phyloP scores from a whole-genome alignment of 35 echinoderm and acorn worm genomes.

The Stichopus chloronotus region DNA sequence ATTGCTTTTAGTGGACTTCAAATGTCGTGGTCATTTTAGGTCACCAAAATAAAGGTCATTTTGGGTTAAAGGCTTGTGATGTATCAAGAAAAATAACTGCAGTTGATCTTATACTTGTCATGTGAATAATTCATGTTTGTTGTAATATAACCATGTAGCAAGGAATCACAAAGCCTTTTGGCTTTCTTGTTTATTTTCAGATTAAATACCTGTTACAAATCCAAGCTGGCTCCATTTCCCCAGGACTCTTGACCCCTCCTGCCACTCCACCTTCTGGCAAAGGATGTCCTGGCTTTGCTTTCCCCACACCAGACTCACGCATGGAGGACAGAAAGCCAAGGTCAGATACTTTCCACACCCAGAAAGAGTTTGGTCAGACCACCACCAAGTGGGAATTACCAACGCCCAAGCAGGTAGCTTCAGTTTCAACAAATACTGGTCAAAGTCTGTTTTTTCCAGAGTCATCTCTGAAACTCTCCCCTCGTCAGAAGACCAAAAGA shows the following conservation, averaged over 20 bases:
- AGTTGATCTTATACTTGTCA: too few species aligned
- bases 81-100: too few species aligned
- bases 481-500: background rate
- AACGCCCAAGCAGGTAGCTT: background rate
- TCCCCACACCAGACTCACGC: background rate
- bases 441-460: conserved; percentile 79
- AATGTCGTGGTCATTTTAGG: too few species aligned
- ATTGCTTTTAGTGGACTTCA: too few species aligned
- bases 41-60: too few species aligned
- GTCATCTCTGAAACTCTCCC: background rate
- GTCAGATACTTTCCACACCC: background rate
- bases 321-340: background rate
- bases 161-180: too few species aligned
- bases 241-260: conserved; percentile 70
- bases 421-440: conserved; percentile 82
- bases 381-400: background rate
- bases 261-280: conserved; percentile 53
- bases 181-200: conserved; percentile 47
- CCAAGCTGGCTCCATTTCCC: conserved; percentile 50
- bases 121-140: too few species aligned
- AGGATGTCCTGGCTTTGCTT: background rate
- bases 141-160: too few species aligned
- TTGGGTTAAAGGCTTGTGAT: too few species aligned
- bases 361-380: background rate
- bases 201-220: conserved; percentile 76